These are phyloP conservation scores for Microctonus aethiopoides DNA, from an alignment of 2,888 invertebrate genomes.

Conservation along the genomic window DNA sequence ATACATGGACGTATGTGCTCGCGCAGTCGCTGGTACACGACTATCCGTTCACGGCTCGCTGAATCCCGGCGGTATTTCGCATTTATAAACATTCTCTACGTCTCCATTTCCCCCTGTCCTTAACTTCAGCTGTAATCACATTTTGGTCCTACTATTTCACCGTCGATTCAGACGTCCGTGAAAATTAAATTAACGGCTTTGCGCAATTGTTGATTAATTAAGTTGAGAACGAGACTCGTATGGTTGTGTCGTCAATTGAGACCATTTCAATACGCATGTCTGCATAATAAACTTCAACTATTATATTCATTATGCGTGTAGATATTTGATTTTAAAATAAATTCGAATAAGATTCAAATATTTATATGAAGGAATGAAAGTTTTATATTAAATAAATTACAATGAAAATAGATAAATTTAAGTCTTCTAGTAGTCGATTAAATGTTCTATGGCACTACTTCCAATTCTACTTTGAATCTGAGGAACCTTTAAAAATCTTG, in stretches of 20 bases:
- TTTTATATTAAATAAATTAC: no score
- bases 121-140: slow-evolving; percentile 22
- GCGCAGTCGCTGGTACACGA: slow-evolving; percentile 19
- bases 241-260: background rate
- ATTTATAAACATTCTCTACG: slow-evolving; percentile 29
- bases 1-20: background rate
- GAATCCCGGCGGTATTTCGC: slow-evolving; percentile 29
- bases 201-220: slow-evolving; percentile 15
- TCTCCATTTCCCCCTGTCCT: background rate
- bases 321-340: background rate
- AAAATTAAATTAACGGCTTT: slow-evolving; percentile 25
- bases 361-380: no score
- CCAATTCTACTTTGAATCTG: no score
- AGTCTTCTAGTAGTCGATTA: no score
- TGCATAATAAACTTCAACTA: no score
- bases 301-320: no score
- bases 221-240: background rate
- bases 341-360: background rate
- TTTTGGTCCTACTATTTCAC: slow-evolving; percentile 14
- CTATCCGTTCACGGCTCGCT: slow-evolving; percentile 24
- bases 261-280: background rate
- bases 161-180: slow-evolving; percentile 18
- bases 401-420: no score
- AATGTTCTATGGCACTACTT: no score
- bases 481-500: no score